Percentiles rank a stretch among this genome's conserved stretches.
These are phyloP conservation scores for Tretioscincus oriximinensis DNA, from an alignment of 2,113 vertebrate species.

Conservation along the genomic window DNA sequence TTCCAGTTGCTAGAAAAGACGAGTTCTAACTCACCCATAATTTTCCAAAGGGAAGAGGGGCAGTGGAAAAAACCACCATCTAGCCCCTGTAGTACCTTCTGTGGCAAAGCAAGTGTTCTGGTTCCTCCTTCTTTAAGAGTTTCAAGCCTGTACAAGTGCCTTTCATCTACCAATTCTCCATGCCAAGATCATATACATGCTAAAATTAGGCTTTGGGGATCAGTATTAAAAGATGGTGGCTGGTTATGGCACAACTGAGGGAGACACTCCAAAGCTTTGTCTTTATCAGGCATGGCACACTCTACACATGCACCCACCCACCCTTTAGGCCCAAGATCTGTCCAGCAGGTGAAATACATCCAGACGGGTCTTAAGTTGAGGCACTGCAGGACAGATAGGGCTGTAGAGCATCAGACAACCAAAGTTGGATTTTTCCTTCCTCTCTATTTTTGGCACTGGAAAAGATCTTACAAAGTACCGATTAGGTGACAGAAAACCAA, in stretches of 20 bases:
- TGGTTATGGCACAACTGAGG: not conserved
- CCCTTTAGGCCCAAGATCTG: not conserved
- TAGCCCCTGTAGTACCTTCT: not conserved
- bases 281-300: constrained; percentile 5
- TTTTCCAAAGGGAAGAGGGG: not conserved
- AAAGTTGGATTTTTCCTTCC: not conserved
- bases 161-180: not conserved
- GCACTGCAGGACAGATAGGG: constrained; percentile 19
- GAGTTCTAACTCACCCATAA: not conserved
- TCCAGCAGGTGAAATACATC: constrained; percentile 48
- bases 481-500: constrained; percentile 9
- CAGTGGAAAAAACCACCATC: not conserved
- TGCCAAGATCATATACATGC: constrained; percentile 1
- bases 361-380: constrained; percentile 34
- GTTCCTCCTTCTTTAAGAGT: not conserved
- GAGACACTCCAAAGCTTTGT: not conserved
- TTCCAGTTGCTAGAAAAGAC: not conserved
- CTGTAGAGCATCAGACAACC: not conserved
- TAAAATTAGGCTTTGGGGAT: not conserved
- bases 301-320: constrained; percentile 22
- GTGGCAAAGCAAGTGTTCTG: not conserved
- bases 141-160: not conserved
- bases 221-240: not conserved
- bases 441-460: constrained; percentile 25
- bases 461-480: not conserved